Evolutionary conservation across 2,797 vertebrate genomes (phyloP).

Genomic region (Apodemus agrarius): DNA sequence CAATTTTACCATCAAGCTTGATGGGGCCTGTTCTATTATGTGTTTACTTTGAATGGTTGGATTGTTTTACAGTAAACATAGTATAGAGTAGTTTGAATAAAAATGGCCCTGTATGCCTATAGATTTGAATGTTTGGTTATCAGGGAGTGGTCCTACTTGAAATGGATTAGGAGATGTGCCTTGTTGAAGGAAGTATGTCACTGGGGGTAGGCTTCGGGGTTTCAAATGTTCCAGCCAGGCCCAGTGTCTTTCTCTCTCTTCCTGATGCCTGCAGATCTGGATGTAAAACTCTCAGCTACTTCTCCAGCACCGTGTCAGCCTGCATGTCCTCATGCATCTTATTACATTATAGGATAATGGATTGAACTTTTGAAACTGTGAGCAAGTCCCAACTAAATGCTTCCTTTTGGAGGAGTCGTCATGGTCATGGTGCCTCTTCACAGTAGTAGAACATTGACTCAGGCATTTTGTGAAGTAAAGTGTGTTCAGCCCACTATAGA

Average conservation of each 20-base stretch:
- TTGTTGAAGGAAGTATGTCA: not conserved
- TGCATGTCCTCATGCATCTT: too few species aligned
- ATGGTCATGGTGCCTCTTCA: not conserved
- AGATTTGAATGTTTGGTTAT: not conserved
- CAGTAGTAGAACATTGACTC: not conserved
- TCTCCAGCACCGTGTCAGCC: not conserved
- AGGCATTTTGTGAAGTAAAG: not conserved
- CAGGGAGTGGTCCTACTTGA: not conserved
- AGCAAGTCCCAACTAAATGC: not conserved
- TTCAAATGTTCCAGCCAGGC: not conserved
- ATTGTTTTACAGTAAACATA: constrained; percentile 16
- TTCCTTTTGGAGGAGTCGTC: not conserved
- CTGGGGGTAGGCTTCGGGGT: not conserved
- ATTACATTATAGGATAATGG: too few species aligned
- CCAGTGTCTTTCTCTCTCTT: not conserved
- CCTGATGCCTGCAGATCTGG: not conserved
- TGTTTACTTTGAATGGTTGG: not conserved
- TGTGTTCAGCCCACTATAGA: not conserved
- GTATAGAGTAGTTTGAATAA: not conserved
- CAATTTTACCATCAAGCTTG: not conserved
- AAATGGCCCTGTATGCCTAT: not conserved
- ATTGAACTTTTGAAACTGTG: not conserved
- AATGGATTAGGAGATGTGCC: not conserved
- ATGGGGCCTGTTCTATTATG: not conserved
- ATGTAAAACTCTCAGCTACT: not conserved